Base-by-base conservation (phyloP, 1,140 invertebrate genomes). In the Zaprionus taronus region DNA sequence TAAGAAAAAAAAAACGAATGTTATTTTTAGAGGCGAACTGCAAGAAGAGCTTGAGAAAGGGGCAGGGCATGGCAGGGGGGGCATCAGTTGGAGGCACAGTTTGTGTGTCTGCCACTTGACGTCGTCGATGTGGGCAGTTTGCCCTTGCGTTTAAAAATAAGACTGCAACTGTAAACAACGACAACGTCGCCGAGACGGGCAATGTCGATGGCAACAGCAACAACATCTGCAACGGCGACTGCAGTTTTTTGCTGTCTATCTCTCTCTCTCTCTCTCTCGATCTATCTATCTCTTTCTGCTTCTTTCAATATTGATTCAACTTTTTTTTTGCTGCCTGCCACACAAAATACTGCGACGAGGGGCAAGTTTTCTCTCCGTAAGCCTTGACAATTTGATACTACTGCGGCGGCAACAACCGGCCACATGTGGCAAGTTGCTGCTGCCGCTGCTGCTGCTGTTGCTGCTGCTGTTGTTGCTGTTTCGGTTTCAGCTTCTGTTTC, bases 101-200 rank as follows among this genome's bases (percentile, higher is more conserved):
- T 49, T 49, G 65, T 58, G 44, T 53, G 31, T 64, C 47, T 49
- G 49, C 73, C 58, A 62, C 38, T 70, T 71, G 53, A 74, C 75
- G 75, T 44, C 75, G 75, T 44, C 68, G 56, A 62, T 62, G 77
- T 86, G 72, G 83, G 83, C 83, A 86, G 80, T 68, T 79, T 83
- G 83, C 80, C 83, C 83, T 86, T 86, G 83, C 80, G 68, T 87
- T 87, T 87, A 86, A 87, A 86, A 86, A 86, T 86, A 86, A 87
- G 81, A 78, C 72, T 58, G 62, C 61, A 77, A 77, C 68, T 72
- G 74, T 77, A 72, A 85, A 84, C 74, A 61, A 56, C 75, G 81
- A 51, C 62, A 66, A 64, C 9, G 56, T 41, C 38, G 49, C 31
- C 38, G 51, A 71, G 63, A 72, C 63, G 56, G 55, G 63, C 63